A percentile compares a stretch with the other conserved stretches of the same genome.
phyloP scores from a whole-genome alignment of 2,888 invertebrate species.

The Phalera bucephala region DNA sequence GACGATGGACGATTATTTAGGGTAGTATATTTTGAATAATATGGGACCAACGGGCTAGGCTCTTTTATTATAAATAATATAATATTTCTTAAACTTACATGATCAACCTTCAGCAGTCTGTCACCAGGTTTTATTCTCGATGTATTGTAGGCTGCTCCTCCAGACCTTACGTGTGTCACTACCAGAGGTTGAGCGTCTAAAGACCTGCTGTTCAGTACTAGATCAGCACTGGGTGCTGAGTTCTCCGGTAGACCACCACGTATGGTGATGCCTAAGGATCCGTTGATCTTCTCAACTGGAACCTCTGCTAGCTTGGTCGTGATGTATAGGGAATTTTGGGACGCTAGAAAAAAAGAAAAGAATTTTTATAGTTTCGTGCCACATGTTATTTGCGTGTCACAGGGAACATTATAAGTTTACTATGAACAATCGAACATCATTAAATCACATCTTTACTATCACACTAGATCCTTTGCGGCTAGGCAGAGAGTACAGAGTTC shows the following conservation, averaged over 20 bases:
- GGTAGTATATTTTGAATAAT: too few species aligned
- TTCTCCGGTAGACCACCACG: constrained; percentile 88
- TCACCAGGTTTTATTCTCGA: constrained; percentile 96
- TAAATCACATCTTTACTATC: too few species aligned
- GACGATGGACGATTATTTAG: too few species aligned
- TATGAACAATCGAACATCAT: too few species aligned
- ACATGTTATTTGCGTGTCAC: background rate
- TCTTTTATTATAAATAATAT: too few species aligned
- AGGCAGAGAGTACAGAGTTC: too few species aligned
- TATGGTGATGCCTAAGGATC: constrained; percentile 94
- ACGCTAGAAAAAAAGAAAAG: constrained; percentile 61
- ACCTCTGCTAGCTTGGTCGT: constrained; percentile 91
- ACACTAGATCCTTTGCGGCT: too few species aligned
- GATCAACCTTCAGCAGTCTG: constrained; percentile 93
- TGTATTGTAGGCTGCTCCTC: constrained; percentile 95
- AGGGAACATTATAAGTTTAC: too few species aligned
- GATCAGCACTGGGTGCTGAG: constrained; percentile 81
- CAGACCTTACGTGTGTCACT: constrained; percentile 94
- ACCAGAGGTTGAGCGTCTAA: constrained; percentile 88
- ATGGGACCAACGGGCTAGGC: too few species aligned
- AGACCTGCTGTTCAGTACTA: constrained; percentile 82
- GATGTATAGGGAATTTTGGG: constrained; percentile 89
- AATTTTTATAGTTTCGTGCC: constrained; percentile 1
- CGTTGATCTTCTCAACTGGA: constrained; percentile 90
- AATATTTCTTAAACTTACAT: too few species aligned